Evolutionary conservation across 2,113 vertebrate species (phyloP).

Genomic region (Beaufortia kweichowensis): DNA sequence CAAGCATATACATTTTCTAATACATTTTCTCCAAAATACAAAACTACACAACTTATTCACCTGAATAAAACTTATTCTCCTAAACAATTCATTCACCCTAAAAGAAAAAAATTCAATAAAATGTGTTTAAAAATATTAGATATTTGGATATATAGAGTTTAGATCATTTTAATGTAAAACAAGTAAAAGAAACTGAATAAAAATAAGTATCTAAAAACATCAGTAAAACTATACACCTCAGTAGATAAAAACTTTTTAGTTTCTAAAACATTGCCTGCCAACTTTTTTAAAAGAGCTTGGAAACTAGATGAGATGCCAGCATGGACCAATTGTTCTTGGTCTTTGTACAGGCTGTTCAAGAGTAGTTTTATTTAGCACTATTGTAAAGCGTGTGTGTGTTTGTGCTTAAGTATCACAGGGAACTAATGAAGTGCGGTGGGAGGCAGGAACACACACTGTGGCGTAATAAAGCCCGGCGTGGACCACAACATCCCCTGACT

Average conservation of each 20-base stretch:
- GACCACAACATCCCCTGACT: slow-evolving; percentile 33
- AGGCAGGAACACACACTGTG: slow-evolving; percentile 33
- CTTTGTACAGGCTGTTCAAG: slow-evolving; percentile 36
- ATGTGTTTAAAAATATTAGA: too few species aligned
- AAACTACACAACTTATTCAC: too few species aligned
- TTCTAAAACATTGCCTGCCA: not conserved
- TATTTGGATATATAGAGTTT: too few species aligned
- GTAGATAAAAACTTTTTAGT: slow-evolving; percentile 21
- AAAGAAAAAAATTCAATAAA: too few species aligned
- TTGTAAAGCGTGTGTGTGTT: slow-evolving; percentile 32
- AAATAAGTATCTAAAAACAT: too few species aligned
- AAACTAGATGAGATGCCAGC: slow-evolving; percentile 22
- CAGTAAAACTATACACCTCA: too few species aligned
- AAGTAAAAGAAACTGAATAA: too few species aligned
- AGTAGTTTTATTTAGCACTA: slow-evolving; percentile 35
- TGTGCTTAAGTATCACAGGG: slow-evolving; percentile 40
- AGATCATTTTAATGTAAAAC: too few species aligned
- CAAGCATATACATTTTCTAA: too few species aligned
- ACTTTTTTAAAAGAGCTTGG: not conserved
- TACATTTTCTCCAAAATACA: too few species aligned
- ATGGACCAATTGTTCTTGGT: slow-evolving; percentile 45
- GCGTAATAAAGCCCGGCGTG: slow-evolving; percentile 35
- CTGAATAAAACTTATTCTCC: too few species aligned
- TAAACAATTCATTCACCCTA: too few species aligned
- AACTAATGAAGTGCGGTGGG: slow-evolving; percentile 53